Conservation (phyloP, 2,888 invertebrate genomes). For the Ligdia adustata region DNA sequence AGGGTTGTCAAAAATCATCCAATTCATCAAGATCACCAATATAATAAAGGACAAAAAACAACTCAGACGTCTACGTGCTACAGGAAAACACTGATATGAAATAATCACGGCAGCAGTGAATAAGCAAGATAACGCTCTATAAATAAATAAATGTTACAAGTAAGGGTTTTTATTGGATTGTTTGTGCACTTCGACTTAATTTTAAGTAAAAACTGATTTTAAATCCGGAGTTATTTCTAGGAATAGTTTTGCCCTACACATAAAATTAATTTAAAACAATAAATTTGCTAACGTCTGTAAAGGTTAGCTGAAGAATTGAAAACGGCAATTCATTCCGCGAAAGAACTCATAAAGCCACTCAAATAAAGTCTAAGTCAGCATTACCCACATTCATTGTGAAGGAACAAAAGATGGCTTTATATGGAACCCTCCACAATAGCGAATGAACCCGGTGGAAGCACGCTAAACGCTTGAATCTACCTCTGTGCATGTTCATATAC, state of each 20-base stretch:
- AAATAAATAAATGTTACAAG: neutral
- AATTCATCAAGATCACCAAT: too few relatives aligned
- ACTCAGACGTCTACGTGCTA: conserved; percentile 12
- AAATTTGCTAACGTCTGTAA: too few relatives aligned
- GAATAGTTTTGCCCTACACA: too few relatives aligned
- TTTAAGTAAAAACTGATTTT: too few relatives aligned
- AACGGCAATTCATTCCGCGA: conserved; percentile 11
- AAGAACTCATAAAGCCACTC: conserved; percentile 9
- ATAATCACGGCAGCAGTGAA: conserved; percentile 9
- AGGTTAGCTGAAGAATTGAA: too few relatives aligned
- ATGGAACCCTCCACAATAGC: conserved; percentile 4
- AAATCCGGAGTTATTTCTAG: too few relatives aligned
- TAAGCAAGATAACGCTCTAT: conserved; percentile 11
- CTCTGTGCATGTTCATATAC: too few relatives aligned
- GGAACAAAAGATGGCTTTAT: conserved; percentile 17
- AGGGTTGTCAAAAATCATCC: too few relatives aligned
- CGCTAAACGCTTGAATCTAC: conserved; percentile 11
- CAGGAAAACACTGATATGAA: conserved; percentile 23
- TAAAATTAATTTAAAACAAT: too few relatives aligned
- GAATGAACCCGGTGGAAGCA: conserved; percentile 6
- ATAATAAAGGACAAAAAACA: too few relatives aligned
- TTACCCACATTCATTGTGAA: conserved; percentile 22
- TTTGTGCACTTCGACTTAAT: too few relatives aligned
- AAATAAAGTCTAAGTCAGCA: conserved; percentile 19
- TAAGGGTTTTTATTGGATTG: too few relatives aligned